Evolutionary conservation across 2,113 vertebrate species (phyloP), one percentile per base, ranked within the genome.

Genomic region (Catharus minimus): DNA sequence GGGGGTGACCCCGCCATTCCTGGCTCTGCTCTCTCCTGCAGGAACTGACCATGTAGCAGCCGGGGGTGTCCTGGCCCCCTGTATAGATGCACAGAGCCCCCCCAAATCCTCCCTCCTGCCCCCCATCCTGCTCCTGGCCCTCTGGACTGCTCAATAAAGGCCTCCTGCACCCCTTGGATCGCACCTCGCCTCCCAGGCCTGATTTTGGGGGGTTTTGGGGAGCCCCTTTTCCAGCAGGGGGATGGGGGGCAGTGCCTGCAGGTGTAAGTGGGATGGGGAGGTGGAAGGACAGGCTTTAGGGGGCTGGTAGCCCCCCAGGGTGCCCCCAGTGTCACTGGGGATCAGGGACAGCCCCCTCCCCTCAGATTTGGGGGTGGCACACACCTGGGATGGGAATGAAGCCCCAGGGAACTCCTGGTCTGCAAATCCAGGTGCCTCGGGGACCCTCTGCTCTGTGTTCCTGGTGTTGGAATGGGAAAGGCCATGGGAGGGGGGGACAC

Each of bases 41-140:
- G 98, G 98, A 98, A 64, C 96, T 98, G 96, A 98, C 98, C 13
- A 98, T 98, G 97, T 98, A 98, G 97, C 93, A 3, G 65, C 93
- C 1, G 24, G 73, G 56, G 53, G 4, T 20, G 41, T 6, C 86
- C 73, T 5, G 60, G 49, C 57, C 43, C 89, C 87, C 85, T 71
- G 84, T 96, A 95, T 65, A 96, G 94, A 85, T 88, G 92, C 94
- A 95, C 96, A 94, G 95, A 91, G 47, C 16, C 26, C 58, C 53
- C 33, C 58, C 55, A 44, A 0, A 15, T 7, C 74, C 77, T 64
- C 57, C 68, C 27, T 22, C 58, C 41, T 49, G 81, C 62, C 68
- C 74, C 53, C 30, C 84, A 36, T 43, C 11, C 52, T 52, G 61
- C 66, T 81, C 67, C 72, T 43, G 79, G 23, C 49, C 49, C 22